Conservation (phyloP, 2,888 invertebrate genomes). For the Pammene fasciana region DNA sequence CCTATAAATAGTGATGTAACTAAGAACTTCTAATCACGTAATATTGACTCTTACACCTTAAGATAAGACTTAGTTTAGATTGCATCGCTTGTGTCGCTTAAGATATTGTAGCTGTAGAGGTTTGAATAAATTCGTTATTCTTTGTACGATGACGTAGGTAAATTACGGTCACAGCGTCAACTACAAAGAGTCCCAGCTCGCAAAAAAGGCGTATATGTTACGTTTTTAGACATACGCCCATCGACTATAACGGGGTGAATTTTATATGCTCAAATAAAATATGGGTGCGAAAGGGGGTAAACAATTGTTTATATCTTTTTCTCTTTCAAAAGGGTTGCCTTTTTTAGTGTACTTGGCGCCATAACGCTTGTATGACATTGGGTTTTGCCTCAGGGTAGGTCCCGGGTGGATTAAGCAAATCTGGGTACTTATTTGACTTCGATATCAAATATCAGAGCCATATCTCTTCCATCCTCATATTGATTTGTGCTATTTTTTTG, state of each 20-base stretch:
- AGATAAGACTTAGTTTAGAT: neutral
- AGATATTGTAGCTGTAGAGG: neutral
- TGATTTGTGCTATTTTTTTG: neutral
- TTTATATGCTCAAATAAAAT: conserved; percentile 35
- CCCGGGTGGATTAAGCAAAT: neutral
- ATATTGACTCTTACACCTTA: neutral
- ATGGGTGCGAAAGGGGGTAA: conserved; percentile 29
- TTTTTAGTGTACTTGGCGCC: conserved; percentile 16
- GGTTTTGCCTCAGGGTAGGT: conserved; percentile 8
- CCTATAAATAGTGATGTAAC: neutral
- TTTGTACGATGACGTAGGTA: conserved; percentile 32
- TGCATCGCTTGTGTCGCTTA: neutral
- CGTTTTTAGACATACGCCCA: neutral
- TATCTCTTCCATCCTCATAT: too few relatives aligned
- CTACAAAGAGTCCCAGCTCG: conserved; percentile 19
- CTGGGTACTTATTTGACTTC: neutral
- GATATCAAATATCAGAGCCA: too few relatives aligned
- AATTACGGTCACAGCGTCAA: conserved; percentile 34
- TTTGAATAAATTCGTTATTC: conserved; percentile 26
- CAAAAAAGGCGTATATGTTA: conserved; percentile 1
- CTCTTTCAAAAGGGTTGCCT: neutral
- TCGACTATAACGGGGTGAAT: neutral
- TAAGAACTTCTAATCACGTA: neutral
- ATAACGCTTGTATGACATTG: conserved; percentile 10
- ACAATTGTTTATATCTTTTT: conserved; percentile 33